Conservation (phyloP, 2,888 invertebrate species). For the Stenurella melanura region DNA sequence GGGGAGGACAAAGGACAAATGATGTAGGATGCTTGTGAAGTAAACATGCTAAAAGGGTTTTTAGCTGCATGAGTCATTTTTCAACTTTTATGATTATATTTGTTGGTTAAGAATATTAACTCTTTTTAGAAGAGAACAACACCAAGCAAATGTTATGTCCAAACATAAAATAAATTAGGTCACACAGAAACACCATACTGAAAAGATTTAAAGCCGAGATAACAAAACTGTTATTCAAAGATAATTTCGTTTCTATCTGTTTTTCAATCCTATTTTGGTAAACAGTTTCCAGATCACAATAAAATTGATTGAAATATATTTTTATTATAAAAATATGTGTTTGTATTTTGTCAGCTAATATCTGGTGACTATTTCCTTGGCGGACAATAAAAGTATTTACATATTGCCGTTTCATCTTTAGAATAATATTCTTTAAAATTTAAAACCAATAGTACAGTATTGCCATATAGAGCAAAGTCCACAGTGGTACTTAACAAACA, state of each 20-base stretch:
- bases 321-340: not conserved
- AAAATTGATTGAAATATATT: not conserved
- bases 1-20: not conserved
- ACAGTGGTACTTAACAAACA: too few species aligned
- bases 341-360: not conserved
- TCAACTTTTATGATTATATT: constrained; percentile 2
- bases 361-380: not conserved
- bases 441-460: too few species aligned
- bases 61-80: not conserved
- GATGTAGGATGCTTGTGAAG: not conserved
- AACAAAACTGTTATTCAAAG: not conserved
- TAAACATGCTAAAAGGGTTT: not conserved
- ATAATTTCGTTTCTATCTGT: not conserved
- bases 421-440: too few species aligned
- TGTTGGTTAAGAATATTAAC: not conserved
- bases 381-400: not conserved
- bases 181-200: not conserved
- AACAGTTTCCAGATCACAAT: not conserved
- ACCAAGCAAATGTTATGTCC: not conserved
- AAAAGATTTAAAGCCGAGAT: not conserved
- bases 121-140: not conserved
- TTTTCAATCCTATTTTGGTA: not conserved
- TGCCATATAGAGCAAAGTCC: too few species aligned
- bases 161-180: not conserved
- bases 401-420: not conserved